Evolutionary conservation across 2,113 vertebrate genomes (phyloP).

Genomic region (Platysternon megacephalum): DNA sequence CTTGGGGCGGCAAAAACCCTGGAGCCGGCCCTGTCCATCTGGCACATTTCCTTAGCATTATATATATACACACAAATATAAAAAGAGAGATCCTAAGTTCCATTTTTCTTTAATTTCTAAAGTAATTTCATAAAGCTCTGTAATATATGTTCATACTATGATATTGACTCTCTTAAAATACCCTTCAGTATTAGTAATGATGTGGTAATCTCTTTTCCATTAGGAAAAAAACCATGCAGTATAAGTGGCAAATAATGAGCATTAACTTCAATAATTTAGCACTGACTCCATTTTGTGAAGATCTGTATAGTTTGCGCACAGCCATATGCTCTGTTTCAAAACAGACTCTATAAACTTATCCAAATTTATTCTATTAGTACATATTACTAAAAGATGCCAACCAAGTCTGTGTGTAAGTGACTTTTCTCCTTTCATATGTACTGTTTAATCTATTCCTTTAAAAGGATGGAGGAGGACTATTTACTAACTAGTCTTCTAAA

Average conservation of each 20-base stretch:
- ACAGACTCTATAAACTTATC: not conserved
- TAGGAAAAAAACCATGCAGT: slow-evolving; percentile 26
- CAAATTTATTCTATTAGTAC: not conserved
- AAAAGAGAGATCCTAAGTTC: not conserved
- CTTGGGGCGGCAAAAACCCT: no score
- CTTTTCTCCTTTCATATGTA: not conserved
- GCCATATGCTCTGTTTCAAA: not conserved
- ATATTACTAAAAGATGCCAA: not conserved
- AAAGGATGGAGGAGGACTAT: not conserved
- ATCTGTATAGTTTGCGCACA: not conserved
- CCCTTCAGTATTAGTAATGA: not conserved
- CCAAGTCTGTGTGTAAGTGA: not conserved
- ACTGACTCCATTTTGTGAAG: not conserved
- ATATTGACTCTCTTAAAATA: slow-evolving; percentile 24
- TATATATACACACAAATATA: slow-evolving; percentile 12
- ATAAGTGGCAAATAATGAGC: not conserved
- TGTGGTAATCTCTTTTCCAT: slow-evolving; percentile 10
- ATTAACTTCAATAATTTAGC: slow-evolving; percentile 27
- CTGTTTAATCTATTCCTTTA: not conserved
- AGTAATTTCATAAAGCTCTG: slow-evolving; percentile 13
- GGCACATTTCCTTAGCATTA: not conserved
- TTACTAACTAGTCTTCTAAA: slow-evolving; percentile 49
- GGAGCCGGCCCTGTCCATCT: no score
- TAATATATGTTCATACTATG: not conserved
- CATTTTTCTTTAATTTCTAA: slow-evolving; percentile 40